These are phyloP conservation scores for Latrodectus geometricus DNA, from an alignment of 1,140 invertebrate genomes.

Conservation along the genomic window DNA sequence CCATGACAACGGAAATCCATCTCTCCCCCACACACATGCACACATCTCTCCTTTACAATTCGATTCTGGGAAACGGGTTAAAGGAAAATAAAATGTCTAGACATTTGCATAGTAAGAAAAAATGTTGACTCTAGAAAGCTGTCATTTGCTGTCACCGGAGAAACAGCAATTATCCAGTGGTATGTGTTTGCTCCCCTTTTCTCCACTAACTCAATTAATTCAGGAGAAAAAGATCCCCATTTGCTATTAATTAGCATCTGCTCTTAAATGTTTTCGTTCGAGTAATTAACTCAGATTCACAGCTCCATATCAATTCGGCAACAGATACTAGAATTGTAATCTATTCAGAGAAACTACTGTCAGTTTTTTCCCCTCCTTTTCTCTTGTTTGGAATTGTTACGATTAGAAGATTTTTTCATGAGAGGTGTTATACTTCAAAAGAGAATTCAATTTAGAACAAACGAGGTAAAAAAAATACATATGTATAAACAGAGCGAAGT, in stretches of 20 bases:
- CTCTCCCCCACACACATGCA: not conserved
- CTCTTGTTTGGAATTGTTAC: constrained; percentile 21
- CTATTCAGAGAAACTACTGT: not conserved
- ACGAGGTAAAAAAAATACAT: constrained; percentile 4
- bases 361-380: not conserved
- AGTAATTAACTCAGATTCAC: constrained; percentile 53
- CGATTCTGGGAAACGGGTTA: not conserved
- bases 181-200: constrained; percentile 37
- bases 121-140: constrained; percentile 57
- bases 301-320: constrained; percentile 11
- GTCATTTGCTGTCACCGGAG: constrained; percentile 45
- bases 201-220: constrained; percentile 48
- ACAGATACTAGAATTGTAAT: constrained; percentile 34
- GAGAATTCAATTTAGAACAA: constrained; percentile 49
- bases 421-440: constrained; percentile 8
- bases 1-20: constrained; percentile 30
- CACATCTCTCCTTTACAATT: not conserved
- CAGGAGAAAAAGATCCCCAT: constrained; percentile 29
- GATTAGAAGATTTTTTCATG: constrained; percentile 3
- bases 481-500: not conserved
- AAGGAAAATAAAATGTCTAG: constrained; percentile 50
- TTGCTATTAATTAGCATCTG: constrained; percentile 60
- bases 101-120: constrained; percentile 59
- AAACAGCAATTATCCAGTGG: constrained; percentile 48
- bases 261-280: constrained; percentile 59